phyloP scores from a whole-genome alignment of 1,140 invertebrate genomes.

The Gonatopus flavifemur region DNA sequence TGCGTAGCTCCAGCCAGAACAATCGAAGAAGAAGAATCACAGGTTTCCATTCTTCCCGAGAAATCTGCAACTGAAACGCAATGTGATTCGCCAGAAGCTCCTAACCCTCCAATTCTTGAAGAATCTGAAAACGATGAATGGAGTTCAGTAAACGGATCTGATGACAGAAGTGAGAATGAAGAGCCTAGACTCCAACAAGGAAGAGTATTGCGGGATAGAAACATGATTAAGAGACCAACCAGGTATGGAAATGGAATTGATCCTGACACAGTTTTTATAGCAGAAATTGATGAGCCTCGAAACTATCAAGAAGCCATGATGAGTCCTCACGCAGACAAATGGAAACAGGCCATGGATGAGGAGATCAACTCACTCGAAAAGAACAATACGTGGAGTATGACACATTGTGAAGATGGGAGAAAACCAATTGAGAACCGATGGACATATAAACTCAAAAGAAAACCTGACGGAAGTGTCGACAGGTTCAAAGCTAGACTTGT shows the following conservation, averaged over 20 bases:
- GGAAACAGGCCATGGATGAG: neutral
- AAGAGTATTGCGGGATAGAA: neutral
- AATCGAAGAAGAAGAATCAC: no score
- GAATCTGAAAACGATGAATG: no score
- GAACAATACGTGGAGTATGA: neutral
- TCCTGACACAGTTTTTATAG: neutral
- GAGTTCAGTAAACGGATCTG: no score
- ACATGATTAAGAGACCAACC: neutral
- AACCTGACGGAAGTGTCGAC: neutral
- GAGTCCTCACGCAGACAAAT: neutral
- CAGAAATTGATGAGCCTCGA: neutral
- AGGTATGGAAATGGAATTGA: neutral
- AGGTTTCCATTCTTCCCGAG: no score
- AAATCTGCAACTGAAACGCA: no score
- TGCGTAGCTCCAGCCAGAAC: no score
- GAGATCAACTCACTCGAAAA: neutral
- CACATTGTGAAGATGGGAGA: neutral
- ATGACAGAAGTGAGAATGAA: no score
- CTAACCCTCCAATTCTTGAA: no score
- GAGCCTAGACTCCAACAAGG: no score
- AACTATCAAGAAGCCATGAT: neutral
- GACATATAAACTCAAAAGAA: conserved; percentile 27
- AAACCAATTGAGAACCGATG: neutral
- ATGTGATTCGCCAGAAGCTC: no score
- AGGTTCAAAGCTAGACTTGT: conserved; percentile 24